These are phyloP conservation scores for Papilio machaon DNA, from an alignment of 1,140 invertebrate genomes.

Conservation along the genomic window DNA sequence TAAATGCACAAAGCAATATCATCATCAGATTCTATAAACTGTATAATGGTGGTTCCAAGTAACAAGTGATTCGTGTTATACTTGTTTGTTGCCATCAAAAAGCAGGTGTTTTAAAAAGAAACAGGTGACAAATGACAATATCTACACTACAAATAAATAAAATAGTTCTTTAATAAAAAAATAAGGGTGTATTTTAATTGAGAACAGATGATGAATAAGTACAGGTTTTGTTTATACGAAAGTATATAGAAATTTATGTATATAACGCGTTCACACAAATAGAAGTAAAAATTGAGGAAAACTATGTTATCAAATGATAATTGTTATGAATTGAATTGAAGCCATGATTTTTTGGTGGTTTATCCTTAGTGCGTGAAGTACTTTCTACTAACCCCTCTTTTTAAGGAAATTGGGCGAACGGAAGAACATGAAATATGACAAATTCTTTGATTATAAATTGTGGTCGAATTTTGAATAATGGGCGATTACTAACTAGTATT, in stretches of 20 bases:
- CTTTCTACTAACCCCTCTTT: too few relatives aligned
- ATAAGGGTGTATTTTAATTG: not conserved
- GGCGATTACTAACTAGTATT: too few relatives aligned
- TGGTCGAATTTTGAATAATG: too few relatives aligned
- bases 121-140: constrained; percentile 3
- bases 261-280: too few relatives aligned
- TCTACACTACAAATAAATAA: not conserved
- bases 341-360: not conserved
- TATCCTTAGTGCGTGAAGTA: too few relatives aligned
- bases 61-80: not conserved
- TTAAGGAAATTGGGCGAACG: too few relatives aligned
- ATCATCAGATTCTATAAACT: not conserved
- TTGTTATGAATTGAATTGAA: not conserved
- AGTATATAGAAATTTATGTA: not conserved
- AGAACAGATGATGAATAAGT: not conserved
- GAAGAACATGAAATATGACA: too few relatives aligned
- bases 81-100: constrained; percentile 7
- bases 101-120: constrained; percentile 11
- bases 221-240: constrained; percentile 1
- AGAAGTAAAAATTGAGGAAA: not conserved
- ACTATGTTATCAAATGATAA: not conserved
- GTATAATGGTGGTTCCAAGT: not conserved
- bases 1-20: not conserved
- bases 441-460: too few relatives aligned
- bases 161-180: not conserved